Conservation (phyloP, 1,140 invertebrate genomes). For the Vollenhovia emeryi region DNA sequence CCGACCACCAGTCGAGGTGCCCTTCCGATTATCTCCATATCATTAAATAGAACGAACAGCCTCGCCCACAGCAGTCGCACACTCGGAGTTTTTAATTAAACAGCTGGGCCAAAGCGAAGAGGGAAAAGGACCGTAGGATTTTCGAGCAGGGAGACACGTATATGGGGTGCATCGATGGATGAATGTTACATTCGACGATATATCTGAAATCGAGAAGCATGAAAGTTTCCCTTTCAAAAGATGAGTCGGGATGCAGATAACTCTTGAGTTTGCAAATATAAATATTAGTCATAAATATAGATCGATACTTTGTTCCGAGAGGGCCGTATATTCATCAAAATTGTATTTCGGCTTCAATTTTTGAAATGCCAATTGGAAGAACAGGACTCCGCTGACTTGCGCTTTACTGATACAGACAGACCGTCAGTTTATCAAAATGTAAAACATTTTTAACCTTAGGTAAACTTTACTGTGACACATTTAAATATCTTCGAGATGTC, state of each 20-base stretch:
- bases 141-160: slow-evolving; percentile 10
- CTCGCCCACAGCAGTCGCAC: neutral
- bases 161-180: neutral
- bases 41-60: slow-evolving; percentile 22
- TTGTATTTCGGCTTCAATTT: neutral
- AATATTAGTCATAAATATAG: neutral
- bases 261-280: neutral
- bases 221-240: slow-evolving; percentile 1
- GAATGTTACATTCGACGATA: neutral
- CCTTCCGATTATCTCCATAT: slow-evolving; percentile 34
- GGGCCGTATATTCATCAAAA: neutral
- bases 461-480: too few relatives aligned
- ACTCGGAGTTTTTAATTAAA: slow-evolving; percentile 68
- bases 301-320: neutral
- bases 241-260: neutral
- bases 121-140: neutral
- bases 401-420: neutral
- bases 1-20: neutral
- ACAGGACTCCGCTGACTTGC: neutral
- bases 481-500: neutral
- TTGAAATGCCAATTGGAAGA: neutral
- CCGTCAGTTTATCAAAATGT: neutral
- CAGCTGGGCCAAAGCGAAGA: neutral
- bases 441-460: too few relatives aligned
- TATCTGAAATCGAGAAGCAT: neutral